A percentile compares a stretch with the other conserved stretches of the same genome.
Evolutionary conservation across 2,888 invertebrate species (phyloP).

Genomic region (Cetonia aurata): DNA sequence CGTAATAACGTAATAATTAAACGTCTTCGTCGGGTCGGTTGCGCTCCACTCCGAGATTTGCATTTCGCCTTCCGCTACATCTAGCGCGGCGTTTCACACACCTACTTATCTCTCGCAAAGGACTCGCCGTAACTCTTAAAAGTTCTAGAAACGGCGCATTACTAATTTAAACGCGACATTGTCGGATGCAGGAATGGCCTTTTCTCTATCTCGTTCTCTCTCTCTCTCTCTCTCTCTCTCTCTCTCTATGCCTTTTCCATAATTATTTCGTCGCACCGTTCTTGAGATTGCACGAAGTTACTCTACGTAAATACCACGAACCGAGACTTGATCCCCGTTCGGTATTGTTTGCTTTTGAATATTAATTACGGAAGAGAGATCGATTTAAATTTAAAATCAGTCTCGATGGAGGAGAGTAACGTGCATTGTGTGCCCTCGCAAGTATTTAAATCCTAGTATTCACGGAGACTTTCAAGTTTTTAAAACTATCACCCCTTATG

Average conservation of each 20-base stretch:
- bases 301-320: too few species aligned
- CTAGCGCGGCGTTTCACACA: conserved; percentile 23
- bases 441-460: too few species aligned
- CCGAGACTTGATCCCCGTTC: too few species aligned
- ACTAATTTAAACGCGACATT: conserved; percentile 14
- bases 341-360: too few species aligned
- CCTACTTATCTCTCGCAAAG: conserved; percentile 20
- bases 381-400: too few species aligned
- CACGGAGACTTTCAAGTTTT: too few species aligned
- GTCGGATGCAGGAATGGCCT: conserved; percentile 15
- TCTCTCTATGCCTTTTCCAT: not conserved
- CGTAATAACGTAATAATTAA: conserved; percentile 39
- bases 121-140: conserved; percentile 13
- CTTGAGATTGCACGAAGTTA: too few species aligned
- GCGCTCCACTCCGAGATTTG: conserved; percentile 20
- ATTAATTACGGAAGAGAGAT: too few species aligned
- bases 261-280: too few species aligned
- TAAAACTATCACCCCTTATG: too few species aligned
- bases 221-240: not conserved
- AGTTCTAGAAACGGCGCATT: conserved; percentile 15
- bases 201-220: not conserved
- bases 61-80: conserved; percentile 33
- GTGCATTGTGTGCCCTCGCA: too few species aligned
- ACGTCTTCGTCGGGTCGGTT: conserved; percentile 24
- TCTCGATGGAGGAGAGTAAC: too few species aligned